Evolutionary conservation across 2,888 invertebrate species (phyloP), one percentile per base, ranked within the genome.

Genomic region (Lapara coniferarum): DNA sequence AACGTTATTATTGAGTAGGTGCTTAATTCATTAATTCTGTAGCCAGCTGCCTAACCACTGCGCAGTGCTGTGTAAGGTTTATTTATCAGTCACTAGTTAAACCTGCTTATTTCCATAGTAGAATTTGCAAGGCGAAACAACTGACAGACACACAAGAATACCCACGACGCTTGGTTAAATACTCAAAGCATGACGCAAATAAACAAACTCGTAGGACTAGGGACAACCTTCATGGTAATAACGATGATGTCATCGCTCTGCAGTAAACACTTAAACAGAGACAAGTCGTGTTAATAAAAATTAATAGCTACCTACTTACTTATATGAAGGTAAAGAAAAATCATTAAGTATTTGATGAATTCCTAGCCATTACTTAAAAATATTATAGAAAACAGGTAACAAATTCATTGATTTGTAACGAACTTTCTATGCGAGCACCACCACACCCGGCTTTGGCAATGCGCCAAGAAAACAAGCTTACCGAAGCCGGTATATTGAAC

Each of bases 381-480:
- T 5, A 37, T 37, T 14, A 57, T 53, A 53, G n/a, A 59, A 6
- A 52, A 16, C 44, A 25, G 30, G 5, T 71, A 46, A 55, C 67
- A 49, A 70, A 25, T 66, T 46, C 5, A 70, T 70, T 68, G 70
- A 70, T 83, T 78, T 70, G 16, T 75, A 76, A 78, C 71, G 74
- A 77, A 81, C 77, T 81, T 77, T 78, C 74, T 76, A 74, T 75
- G 79, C 79, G 74, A 6, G 81, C 77, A 78, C 70, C 74, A 85
- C 88, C 88, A 86, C 89, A 78, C 89, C 90, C 86, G 78, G 51
- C 52, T 72, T 81, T 92, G 92, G 91, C 87, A 74, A 78, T 74
- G 77, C 69, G 90, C 92, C 92, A 92, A 83, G 78, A 85, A 84
- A 85, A 86, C 70, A 84, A 86, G 85, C 81, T 81, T 75, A 75